Base-by-base conservation (phyloP, 2,888 invertebrate species). In the Drosophila colorata region DNA sequence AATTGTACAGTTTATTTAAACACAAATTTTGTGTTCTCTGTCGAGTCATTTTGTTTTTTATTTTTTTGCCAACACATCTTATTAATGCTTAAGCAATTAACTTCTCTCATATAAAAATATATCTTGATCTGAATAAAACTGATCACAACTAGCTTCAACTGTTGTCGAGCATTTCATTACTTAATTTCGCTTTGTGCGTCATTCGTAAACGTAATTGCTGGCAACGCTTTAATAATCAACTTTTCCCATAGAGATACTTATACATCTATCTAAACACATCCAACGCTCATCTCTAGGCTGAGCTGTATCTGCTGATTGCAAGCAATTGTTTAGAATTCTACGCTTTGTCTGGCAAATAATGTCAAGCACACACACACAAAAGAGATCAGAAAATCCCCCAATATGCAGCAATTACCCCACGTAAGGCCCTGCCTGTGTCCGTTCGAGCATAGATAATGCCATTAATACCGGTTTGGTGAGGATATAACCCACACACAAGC, bases 391-490 rank as follows among this genome's bases (percentile, higher is more conserved):
- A 57, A 59, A 41, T 23, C 23, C 33, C 58, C 46, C 44, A 55
- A 56, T 67, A 61, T 57, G 8, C 13, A 11, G 23, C 64, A 64
- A 68, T 53, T 64, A 58, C 37, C 40, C 18, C 8, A 16, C 23
- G 14, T 31, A 18, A 41, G 41, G 33, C 38, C 38, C 47, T 47
- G 14, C 23, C 37, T 3, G 8, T 65, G 63, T 46, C 60, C 61
- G 40, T 28, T 52, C 13, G 18, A 41, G 31, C 69, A 61, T 80
- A 69, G 69, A 71, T 65, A 72, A 70, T 63, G 61, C 13, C 47
- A 61, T 55, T 67, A 69, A 75, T 73, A 68, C 69, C 56, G 66
- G 80, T 76, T 80, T 72, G 47, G 61, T 67, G 72, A 41, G 71
- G 72, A 77, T 80, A 31, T 35, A 74, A 59, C 71, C 59, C 47